Evolutionary conservation across 1,140 invertebrate species (phyloP), one percentile per base, ranked within the genome.

Genomic region (Leptinotarsa undecemlineata): DNA sequence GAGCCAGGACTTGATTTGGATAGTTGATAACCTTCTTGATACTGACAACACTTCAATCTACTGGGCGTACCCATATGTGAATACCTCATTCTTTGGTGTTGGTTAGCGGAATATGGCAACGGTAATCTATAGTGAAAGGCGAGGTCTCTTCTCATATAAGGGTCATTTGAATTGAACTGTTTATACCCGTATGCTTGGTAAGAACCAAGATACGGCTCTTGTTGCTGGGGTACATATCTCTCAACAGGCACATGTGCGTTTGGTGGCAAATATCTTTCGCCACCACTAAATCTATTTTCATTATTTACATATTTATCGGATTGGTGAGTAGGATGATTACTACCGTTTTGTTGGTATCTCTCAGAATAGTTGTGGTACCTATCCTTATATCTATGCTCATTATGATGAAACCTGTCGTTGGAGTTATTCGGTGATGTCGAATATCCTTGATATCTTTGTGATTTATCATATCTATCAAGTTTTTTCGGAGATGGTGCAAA

Each of bases 231-330:
- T 74, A 91, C 90, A 77, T 91, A 90, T 48, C 90, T 86, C 83
- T 92, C 90, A 63, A 92, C 90, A 8, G 91, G 91, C 74, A 90
- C 90, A 82, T 92, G 91, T 51, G 90, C 90, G 68, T 89, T 89
- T 4, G 90, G 90, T 2, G 90, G 90, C 72, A 91, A 88, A 74
- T 91, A 91, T 64, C 88, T 86, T 15, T 79, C 79, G 63, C 76
- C 76, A 20, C 71, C 77, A 61, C 66, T 77, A 67, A 76, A 79
- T 51, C 79, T 74, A 63, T 76, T 77, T 3, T 76, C 74, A 17
- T 76, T 74, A 72, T 74, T 80, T 70, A 79, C 77, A 75, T 78
- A 78, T 47, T 75, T 72, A 57, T 80, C 77, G 60, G 76, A 64
- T 42, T 76, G 78, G 62, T 82, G 81, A 62, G 75, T 79, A 26